phyloP scores from a whole-genome alignment of 2,888 invertebrate genomes.

The Himalopsyche anomala region DNA sequence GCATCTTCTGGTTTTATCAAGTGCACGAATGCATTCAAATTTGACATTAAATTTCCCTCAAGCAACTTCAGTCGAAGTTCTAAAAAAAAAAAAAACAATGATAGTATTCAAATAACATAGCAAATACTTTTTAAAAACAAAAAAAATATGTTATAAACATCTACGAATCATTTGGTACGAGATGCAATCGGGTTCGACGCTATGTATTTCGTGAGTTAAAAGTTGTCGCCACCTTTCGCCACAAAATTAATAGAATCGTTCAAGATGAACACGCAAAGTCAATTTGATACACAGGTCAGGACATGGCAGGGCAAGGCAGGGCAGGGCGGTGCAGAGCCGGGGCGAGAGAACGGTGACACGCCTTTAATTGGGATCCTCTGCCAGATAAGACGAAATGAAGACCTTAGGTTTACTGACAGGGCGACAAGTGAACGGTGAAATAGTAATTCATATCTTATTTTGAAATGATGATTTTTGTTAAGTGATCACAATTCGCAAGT shows the following conservation, averaged over 20 bases:
- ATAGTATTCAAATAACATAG: too few species aligned
- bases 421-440: background rate
- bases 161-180: too few species aligned
- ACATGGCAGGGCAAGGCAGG: constrained; percentile 37
- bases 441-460: background rate
- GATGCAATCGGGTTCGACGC: background rate
- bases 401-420: constrained; percentile 40
- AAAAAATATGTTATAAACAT: too few species aligned
- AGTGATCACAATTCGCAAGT: too few species aligned
- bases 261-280: constrained; percentile 60
- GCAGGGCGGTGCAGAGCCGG: background rate
- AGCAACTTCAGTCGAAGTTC: too few species aligned
- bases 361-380: constrained; percentile 59
- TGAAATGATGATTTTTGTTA: background rate
- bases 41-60: too few species aligned
- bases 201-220: background rate
- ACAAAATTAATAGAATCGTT: constrained; percentile 62
- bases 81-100: too few species aligned
- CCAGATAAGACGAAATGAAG: constrained; percentile 55
- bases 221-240: constrained; percentile 44
- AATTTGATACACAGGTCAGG: constrained; percentile 54
- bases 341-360: constrained; percentile 46
- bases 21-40: too few species aligned
- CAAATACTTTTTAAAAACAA: too few species aligned
- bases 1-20: too few species aligned